Evolutionary conservation across 2,888 invertebrate genomes (phyloP), one percentile per base, ranked within the genome.

Genomic region (Stomorhina lunata): DNA sequence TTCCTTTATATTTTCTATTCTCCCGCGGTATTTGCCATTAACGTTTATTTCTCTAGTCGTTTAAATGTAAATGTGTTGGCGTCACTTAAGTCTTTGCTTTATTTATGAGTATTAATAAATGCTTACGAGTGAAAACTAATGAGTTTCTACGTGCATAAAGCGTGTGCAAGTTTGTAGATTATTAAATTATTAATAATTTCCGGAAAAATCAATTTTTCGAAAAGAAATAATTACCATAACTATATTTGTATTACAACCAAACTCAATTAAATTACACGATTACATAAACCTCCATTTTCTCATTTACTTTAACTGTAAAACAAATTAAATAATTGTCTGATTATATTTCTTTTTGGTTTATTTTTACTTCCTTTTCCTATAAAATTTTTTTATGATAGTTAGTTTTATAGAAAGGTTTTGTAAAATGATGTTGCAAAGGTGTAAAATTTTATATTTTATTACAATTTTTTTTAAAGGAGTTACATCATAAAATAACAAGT

Each of bases 131-230:
- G 3, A 22, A 10, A 1, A 22, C 10, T 25, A 12, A 25, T 5
- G 25, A 25, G 6, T 48, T 2, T 50, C n/a, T 27, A 43, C 7
- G 20, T 6, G 10, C 9, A 50, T 37, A 34, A 40, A 4, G 9
- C 2, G 7, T 20, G 9, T 20, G 0, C 15, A 37, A n/a, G 10
- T 65, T 61, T 50, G 9, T 12, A 15, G 12, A 59, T 61, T 72
- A 53, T 68, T 61, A 68, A 77, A 77, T 81, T 72, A 66, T 43
- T 55, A 61, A 71, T 73, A 63, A 68, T 45, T 77, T 81, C 68
- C 73, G 55, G 53, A 68, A 81, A n/a, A 81, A 81, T 78, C 68
- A 81, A 81, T 81, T 81, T 71, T 68, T 48, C 40, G 25, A 29
- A 77, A 59, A 68, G 43, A 45, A 72, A 78, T 77, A 77, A 76